Evolutionary conservation across 2,113 vertebrate species (phyloP), one percentile per base, ranked within the genome.

Genomic region (Procavia capensis): DNA sequence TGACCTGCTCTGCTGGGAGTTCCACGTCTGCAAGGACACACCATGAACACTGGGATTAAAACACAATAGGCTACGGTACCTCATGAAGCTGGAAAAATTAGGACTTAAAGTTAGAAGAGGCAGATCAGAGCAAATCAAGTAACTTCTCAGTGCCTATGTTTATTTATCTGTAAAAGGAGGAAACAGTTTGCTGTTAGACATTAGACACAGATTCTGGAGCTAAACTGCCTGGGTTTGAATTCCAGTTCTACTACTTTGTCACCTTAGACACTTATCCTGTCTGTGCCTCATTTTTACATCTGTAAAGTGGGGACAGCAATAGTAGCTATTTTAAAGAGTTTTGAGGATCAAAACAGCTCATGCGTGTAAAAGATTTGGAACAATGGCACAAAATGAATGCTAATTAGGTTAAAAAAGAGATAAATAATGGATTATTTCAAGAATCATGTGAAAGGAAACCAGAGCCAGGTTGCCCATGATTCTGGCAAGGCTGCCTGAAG

Each of bases 281-380:
- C 31, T 86, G 47, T 76, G 63, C 39, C 81, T 93, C 54, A 57
- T 81, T 88, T 82, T 72, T 59, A 85, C 27, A 80, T 75, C 72
- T 85, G 24, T 61, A 86, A 91, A 57, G 64, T 10, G 45, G 7
- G 14, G 41, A 45, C 29, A 59, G 9, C 25, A 57, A 45, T 25
- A 59, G 9, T 29, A 57, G 61, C 78, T 86, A 43, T n/a, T 22
- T n/a, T 59, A 25, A 16, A 63, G 41, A 6, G 70, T 78, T 80
- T 61, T 31, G 16, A 57, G 34, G 81, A 90, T 76, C 80, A 81
- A 94, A 64, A 43, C 41, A 64, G 64, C 54, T 78, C 43, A 36
- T 20, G 63, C 72, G 41, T 45, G 29, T 79, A 68, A 90, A 88
- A 63, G 43, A 70, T n/a, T 95, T 90, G 66, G 81, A 87, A 54